Evolutionary conservation across 2,797 vertebrate genomes (phyloP).

Genomic region (Labeo calbasu): DNA sequence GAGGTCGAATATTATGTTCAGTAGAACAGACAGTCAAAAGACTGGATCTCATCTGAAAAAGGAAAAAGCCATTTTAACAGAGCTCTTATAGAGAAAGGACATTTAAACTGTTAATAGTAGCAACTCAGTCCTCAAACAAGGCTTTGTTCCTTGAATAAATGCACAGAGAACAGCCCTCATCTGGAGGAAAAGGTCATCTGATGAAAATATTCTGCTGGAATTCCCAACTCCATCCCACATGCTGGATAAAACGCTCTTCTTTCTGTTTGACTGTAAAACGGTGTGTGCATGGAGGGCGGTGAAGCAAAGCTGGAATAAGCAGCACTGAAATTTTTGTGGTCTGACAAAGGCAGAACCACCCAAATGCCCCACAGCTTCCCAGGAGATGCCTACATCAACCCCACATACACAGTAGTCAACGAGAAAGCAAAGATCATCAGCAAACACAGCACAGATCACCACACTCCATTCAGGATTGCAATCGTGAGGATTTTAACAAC

Average conservation of each 20-base stretch:
- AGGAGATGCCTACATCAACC: constrained; percentile 2
- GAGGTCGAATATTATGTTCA: neutral
- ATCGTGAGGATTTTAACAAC: neutral
- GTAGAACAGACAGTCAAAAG: neutral
- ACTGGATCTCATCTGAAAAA: neutral
- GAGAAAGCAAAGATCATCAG: neutral
- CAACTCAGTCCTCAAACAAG: constrained; percentile 60
- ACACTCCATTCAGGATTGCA: neutral
- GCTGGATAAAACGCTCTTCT: constrained; percentile 55
- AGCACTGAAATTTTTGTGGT: constrained; percentile 69
- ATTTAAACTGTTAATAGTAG: constrained; percentile 8
- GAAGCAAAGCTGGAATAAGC: constrained; percentile 26
- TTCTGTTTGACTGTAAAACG: constrained; percentile 4
- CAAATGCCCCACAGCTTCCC: constrained; percentile 37
- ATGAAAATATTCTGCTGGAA: constrained; percentile 72
- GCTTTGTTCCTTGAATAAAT: constrained; percentile 66
- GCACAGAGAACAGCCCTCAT: constrained; percentile 57
- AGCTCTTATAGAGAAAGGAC: neutral
- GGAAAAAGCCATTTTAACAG: neutral
- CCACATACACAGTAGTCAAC: neutral
- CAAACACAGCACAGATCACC: neutral
- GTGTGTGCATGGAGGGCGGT: neutral
- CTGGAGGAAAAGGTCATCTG: constrained; percentile 71
- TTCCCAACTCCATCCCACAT: constrained; percentile 66
- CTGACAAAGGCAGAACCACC: constrained; percentile 61